Evolutionary conservation across 2,888 invertebrate species (phyloP).

Genomic region (Trachelus tabidus): DNA sequence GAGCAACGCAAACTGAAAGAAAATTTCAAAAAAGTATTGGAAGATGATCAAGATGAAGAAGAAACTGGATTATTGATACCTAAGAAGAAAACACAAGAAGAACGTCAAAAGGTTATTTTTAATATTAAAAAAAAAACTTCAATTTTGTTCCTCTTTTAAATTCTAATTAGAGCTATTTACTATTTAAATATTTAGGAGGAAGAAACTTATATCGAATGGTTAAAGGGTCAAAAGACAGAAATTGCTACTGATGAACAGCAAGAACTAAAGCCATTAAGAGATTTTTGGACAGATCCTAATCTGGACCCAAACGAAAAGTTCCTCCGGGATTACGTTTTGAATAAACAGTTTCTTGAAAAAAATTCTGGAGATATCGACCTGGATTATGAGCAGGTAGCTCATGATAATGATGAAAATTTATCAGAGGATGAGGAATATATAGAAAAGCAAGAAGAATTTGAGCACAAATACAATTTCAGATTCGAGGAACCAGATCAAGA

Average conservation of each 20-base stretch:
- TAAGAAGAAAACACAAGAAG: constrained; percentile 66
- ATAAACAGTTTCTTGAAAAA: constrained; percentile 74
- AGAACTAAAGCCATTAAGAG: constrained; percentile 80
- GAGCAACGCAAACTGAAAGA: constrained; percentile 76
- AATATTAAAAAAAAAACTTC: background rate
- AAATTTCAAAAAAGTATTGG: constrained; percentile 71
- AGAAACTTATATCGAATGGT: constrained; percentile 80
- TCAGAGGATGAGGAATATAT: constrained; percentile 85
- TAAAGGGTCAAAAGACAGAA: constrained; percentile 78
- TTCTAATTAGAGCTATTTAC: background rate
- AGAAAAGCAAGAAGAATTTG: constrained; percentile 89
- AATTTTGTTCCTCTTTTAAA: background rate
- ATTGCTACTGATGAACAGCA: constrained; percentile 71
- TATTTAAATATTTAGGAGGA: constrained; percentile 55
- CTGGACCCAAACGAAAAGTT: constrained; percentile 89
- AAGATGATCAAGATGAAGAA: constrained; percentile 69
- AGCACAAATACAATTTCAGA: constrained; percentile 94
- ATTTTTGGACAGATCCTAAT: constrained; percentile 86
- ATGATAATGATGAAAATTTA: constrained; percentile 69
- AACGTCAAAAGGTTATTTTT: constrained; percentile 41
- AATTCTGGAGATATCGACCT: constrained; percentile 32
- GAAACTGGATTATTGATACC: constrained; percentile 53
- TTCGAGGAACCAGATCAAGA: constrained; percentile 97
- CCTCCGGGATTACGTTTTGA: constrained; percentile 90
- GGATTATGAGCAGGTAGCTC: constrained; percentile 41